Percentiles rank a stretch among this genome's conserved stretches.
Evolutionary conservation across 2,888 invertebrate species (phyloP).

Genomic region (Rhabditoides inermis): DNA sequence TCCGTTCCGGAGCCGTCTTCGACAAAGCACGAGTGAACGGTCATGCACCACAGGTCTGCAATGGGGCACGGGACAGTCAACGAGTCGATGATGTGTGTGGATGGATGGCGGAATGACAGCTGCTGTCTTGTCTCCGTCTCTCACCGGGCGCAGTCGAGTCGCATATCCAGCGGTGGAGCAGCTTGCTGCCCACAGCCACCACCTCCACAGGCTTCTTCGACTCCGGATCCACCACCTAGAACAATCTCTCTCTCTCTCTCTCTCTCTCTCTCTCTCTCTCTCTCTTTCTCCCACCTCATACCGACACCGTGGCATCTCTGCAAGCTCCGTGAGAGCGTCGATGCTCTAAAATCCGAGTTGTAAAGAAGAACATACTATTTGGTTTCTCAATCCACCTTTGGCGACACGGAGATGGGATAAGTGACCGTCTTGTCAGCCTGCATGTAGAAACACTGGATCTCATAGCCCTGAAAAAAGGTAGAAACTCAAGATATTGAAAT

Average conservation of each 20-base stretch:
- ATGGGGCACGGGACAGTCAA: no score
- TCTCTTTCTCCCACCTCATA: slow-evolving; percentile 44
- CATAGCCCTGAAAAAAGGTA: slow-evolving; percentile 30
- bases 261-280: no score
- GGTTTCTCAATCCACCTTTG: slow-evolving; percentile 5
- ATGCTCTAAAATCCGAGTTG: slow-evolving; percentile 15
- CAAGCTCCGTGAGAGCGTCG: slow-evolving; percentile 34
- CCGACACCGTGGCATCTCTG: slow-evolving; percentile 43
- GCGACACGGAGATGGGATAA: slow-evolving; percentile 47
- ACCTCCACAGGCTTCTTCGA: slow-evolving; percentile 41
- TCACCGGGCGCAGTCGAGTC: slow-evolving; percentile 38
- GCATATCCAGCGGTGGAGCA: slow-evolving; percentile 49
- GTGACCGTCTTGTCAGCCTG: slow-evolving; percentile 50
- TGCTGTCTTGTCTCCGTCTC: background rate
- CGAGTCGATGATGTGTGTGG: no score
- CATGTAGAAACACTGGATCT: slow-evolving; percentile 43
- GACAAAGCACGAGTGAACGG: slow-evolving; percentile 49
- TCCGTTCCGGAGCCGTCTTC: slow-evolving; percentile 46
- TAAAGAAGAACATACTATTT: background rate
- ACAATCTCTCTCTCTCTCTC: background rate
- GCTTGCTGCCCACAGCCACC: slow-evolving; percentile 42
- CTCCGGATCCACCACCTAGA: slow-evolving; percentile 44
- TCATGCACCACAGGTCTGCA: slow-evolving; percentile 50
- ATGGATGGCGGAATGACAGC: no score
- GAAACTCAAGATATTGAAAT: no score